Base-by-base conservation (phyloP, 1,140 invertebrate species). In the Periplaneta americana region DNA sequence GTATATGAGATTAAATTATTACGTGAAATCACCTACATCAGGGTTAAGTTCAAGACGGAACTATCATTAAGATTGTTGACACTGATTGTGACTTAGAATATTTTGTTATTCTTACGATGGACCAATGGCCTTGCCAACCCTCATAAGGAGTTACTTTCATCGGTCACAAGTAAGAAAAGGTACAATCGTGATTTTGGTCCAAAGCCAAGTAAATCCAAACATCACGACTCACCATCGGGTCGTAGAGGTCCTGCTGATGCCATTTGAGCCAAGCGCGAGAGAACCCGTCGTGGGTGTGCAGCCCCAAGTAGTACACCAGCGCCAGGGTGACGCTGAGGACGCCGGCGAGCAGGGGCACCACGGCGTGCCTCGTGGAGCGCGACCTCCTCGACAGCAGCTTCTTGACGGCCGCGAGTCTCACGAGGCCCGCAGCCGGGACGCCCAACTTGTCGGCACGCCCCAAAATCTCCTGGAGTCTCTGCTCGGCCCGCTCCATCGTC, bases 211-310 rank as follows among this genome's bases (percentile, higher is more conserved):
- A n/a, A n/a, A n/a, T n/a, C n/a, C n/a, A n/a, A n/a, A n/a, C n/a
- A n/a, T n/a, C 18, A n/a, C 34, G 34, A 77, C 80, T 66, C 48
- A 81, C 82, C 82, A 75, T 48, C 33, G 48, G 31, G 33, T 80
- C 78, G 66, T 80, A 80, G 36, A 82, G 15, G 31, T 81, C 75
- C 11, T 57, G 34, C 13, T 81, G 48, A 2, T 78, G 74, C 82
- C 80, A 82, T 18, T 75, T 81, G 1, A 83, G 80, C 36, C 74
- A 81, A 31, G 77, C 80, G 9, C 82, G 36, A 34, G 82, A 76
- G 48, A 83, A 81, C 6, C 82, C 82, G 34, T 32, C 18, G 33
- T 78, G 82, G 17, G 82, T 81, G 34, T 83, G 80, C 22, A 83
- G 80, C 3, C 80, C 82, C 31, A 83, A 48, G 34, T 39, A 76